These are phyloP conservation scores for Drosophila longiperda DNA, from an alignment of 2,888 invertebrate species.

Conservation along the genomic window DNA sequence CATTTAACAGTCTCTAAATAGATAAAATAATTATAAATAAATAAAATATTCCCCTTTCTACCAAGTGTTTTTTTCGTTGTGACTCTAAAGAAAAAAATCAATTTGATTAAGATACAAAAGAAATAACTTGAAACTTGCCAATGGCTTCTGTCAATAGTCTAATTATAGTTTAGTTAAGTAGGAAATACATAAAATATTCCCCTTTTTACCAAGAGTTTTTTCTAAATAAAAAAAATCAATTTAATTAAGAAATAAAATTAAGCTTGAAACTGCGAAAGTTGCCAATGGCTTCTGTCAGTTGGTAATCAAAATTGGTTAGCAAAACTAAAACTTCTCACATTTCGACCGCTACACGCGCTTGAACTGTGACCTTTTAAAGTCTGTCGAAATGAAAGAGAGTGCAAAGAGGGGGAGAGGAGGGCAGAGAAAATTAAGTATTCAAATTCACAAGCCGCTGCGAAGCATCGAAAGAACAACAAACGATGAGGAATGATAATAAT, in stretches of 20 bases:
- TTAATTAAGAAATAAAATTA: constrained; percentile 10
- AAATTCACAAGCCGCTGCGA: constrained; percentile 69
- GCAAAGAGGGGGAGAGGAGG: not conserved
- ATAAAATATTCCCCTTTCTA: too few relatives aligned
- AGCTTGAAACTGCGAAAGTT: constrained; percentile 13
- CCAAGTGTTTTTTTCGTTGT: too few relatives aligned
- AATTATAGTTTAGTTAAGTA: not conserved
- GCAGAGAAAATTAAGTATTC: constrained; percentile 64
- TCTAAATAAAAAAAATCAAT: not conserved
- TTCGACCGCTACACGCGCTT: constrained; percentile 59
- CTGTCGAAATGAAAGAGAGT: constrained; percentile 12
- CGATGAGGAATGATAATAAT: constrained; percentile 66
- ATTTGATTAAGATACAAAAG: constrained; percentile 11
- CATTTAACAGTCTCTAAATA: not conserved
- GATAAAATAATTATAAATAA: too few relatives aligned
- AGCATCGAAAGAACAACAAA: constrained; percentile 44
- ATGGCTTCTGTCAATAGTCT: constrained; percentile 24
- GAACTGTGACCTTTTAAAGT: constrained; percentile 65
- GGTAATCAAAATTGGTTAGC: constrained; percentile 1
- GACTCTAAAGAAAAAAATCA: not conserved
- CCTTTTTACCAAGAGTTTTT: too few relatives aligned
- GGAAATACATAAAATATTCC: too few relatives aligned
- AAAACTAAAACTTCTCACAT: constrained; percentile 48
- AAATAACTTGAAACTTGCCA: constrained; percentile 14
- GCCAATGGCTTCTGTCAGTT: constrained; percentile 32